phyloP scores from a whole-genome alignment of 2,113 vertebrate genomes.

The Neodon shergylaensis region DNA sequence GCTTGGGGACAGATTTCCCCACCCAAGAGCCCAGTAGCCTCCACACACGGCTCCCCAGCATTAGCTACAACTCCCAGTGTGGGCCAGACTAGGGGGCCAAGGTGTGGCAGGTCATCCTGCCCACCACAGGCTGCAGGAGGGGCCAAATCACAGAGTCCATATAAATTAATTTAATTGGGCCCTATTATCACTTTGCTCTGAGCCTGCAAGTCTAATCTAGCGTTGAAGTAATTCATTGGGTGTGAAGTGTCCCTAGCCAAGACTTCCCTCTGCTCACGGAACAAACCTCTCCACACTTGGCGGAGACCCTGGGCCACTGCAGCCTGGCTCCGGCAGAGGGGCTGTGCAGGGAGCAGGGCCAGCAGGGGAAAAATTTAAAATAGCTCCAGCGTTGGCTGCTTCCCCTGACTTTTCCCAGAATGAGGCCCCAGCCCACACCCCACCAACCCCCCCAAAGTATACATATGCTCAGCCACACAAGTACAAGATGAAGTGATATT shows the following conservation, averaged over 20 bases:
- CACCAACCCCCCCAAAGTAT: background rate
- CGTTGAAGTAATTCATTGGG: slow-evolving; percentile 88
- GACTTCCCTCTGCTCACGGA: slow-evolving; percentile 81
- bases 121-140: slow-evolving; percentile 53
- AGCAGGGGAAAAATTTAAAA: slow-evolving; percentile 74
- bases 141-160: slow-evolving; percentile 64
- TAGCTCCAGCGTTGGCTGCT: slow-evolving; percentile 75
- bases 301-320: slow-evolving; percentile 73
- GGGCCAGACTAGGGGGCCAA: slow-evolving; percentile 16
- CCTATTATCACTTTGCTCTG: slow-evolving; percentile 86
- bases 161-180: slow-evolving; percentile 87
- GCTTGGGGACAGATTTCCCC: slow-evolving; percentile 57
- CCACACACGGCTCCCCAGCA: background rate
- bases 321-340: slow-evolving; percentile 75
- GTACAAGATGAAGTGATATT: background rate
- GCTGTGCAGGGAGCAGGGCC: slow-evolving; percentile 51
- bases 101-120: slow-evolving; percentile 36
- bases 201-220: slow-evolving; percentile 85
- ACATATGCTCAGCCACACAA: background rate
- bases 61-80: background rate
- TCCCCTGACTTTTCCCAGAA: slow-evolving; percentile 80
- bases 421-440: slow-evolving; percentile 32
- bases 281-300: slow-evolving; percentile 76
- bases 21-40: background rate
- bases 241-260: slow-evolving; percentile 86